Conservation (phyloP, 1,140 invertebrate genomes). For the Wiebesia pumilae region DNA sequence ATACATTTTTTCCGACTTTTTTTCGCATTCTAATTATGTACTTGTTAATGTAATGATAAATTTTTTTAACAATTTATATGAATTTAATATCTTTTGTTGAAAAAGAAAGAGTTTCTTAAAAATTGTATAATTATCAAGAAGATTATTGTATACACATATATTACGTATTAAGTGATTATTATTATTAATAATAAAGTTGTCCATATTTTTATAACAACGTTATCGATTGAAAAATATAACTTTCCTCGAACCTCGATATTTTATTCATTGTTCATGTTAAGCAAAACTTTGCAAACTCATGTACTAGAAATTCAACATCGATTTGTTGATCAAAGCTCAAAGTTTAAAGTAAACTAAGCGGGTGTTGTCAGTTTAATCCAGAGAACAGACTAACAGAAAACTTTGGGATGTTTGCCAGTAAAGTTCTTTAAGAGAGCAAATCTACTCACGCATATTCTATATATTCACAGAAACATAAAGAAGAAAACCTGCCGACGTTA, state of each 20-base stretch:
- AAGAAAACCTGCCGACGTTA: neutral
- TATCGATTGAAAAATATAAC: too few relatives aligned
- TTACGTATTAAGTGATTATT: too few relatives aligned
- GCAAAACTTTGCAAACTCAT: neutral
- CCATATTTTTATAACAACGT: too few relatives aligned
- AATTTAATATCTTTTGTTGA: too few relatives aligned
- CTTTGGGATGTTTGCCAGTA: neutral
- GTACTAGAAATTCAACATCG: neutral
- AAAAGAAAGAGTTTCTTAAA: too few relatives aligned
- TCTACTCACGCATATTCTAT: neutral
- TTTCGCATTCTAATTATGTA: too few relatives aligned
- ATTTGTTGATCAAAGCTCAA: neutral
- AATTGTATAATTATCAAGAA: too few relatives aligned
- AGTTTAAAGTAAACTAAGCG: neutral
- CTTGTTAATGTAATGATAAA: too few relatives aligned
- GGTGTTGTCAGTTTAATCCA: neutral
- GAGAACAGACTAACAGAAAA: neutral
- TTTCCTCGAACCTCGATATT: neutral
- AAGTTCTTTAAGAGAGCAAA: neutral
- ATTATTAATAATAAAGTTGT: too few relatives aligned
- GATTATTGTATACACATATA: too few relatives aligned
- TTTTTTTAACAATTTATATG: too few relatives aligned
- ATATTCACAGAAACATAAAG: neutral
- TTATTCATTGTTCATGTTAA: neutral
- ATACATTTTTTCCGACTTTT: too few relatives aligned